These are phyloP conservation scores for Daphoenositta chrysoptera DNA, from an alignment of 2,113 vertebrate genomes.

Conservation along the genomic window DNA sequence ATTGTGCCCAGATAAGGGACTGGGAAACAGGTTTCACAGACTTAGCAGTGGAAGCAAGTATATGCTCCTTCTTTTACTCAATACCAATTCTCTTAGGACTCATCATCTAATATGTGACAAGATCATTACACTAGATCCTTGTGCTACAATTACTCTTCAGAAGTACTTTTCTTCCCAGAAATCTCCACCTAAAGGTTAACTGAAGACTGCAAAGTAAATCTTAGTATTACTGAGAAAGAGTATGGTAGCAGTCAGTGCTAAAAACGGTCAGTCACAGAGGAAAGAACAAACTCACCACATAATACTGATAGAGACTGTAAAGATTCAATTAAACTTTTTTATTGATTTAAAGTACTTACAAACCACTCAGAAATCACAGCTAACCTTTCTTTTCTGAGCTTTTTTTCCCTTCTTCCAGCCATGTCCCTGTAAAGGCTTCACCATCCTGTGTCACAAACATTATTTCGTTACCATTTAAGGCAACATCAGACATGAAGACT, in stretches of 20 bases:
- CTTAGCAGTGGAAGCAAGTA: neutral
- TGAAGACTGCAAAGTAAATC: neutral
- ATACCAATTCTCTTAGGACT: neutral
- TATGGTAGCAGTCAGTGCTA: neutral
- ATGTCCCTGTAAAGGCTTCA: constrained; percentile 91
- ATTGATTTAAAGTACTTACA: neutral
- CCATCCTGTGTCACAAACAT: constrained; percentile 93
- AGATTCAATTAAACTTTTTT: neutral
- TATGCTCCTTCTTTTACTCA: neutral
- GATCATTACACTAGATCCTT: neutral
- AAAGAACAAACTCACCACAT: neutral
- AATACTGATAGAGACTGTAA: neutral
- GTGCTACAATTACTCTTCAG: neutral
- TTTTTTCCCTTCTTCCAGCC: constrained; percentile 87
- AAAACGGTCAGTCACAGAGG: neutral
- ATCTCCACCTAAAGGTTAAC: neutral
- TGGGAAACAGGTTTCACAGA: neutral
- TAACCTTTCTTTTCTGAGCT: constrained; percentile 88
- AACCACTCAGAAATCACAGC: neutral
- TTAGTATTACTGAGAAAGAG: neutral
- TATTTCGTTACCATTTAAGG: constrained; percentile 85
- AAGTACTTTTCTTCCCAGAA: neutral
- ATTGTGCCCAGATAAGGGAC: neutral
- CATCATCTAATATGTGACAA: neutral
- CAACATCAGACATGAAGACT: constrained; percentile 92